phyloP scores from a whole-genome alignment of 2,113 vertebrate species.

The Centropus bengalensis region DNA sequence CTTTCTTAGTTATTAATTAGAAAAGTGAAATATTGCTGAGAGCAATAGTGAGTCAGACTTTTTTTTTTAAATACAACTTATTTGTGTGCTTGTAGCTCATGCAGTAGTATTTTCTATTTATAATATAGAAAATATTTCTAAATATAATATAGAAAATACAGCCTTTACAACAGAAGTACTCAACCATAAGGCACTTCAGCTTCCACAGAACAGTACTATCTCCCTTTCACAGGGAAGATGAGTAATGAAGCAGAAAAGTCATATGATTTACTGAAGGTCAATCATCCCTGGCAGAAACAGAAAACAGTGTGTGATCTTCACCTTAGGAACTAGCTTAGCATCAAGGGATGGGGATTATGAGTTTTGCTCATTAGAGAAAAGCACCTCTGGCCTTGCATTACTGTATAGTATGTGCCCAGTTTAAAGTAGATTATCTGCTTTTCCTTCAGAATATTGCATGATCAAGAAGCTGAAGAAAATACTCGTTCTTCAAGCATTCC shows the following conservation, averaged over 20 bases:
- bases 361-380: not conserved
- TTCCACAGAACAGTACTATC: not conserved
- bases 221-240: not conserved
- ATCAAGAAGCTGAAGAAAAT: not conserved
- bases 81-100: not conserved
- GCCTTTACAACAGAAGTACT: not conserved
- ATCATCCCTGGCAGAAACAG: not conserved
- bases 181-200: not conserved
- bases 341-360: not conserved
- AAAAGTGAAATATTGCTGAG: not conserved
- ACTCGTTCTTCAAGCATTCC: not conserved
- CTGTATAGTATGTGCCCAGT: rapidly evolving
- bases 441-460: not conserved
- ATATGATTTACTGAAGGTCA: not conserved
- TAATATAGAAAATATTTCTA: not conserved
- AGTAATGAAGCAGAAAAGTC: not conserved
- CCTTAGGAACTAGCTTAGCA: too few relatives aligned
- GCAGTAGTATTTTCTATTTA: not conserved
- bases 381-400: not conserved
- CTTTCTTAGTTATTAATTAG: not conserved
- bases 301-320: not conserved
- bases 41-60: not conserved
- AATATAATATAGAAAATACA: rapidly evolving
- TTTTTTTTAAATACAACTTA: not conserved
- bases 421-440: not conserved